A percentile compares a stretch with the other conserved stretches of the same genome.
These are phyloP conservation scores for Brachypodius melanocephalos DNA, from an alignment of 2,113 vertebrate genomes.

Conservation along the genomic window DNA sequence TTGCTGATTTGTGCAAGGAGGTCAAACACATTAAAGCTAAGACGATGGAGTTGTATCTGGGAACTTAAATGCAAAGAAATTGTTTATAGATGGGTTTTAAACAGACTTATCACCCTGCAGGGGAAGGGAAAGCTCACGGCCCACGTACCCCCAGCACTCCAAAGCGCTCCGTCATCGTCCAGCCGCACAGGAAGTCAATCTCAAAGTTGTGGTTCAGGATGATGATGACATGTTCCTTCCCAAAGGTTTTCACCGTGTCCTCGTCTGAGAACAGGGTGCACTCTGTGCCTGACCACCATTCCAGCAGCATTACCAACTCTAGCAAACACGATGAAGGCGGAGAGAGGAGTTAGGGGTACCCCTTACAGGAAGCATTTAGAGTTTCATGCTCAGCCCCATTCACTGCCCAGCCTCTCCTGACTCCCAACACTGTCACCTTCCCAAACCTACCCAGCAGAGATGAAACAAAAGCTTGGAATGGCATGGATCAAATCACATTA, in stretches of 20 bases:
- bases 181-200: constrained; percentile 97
- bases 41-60: not conserved
- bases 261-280: constrained; percentile 93
- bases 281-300: constrained; percentile 97
- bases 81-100: not conserved
- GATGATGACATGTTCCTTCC: constrained; percentile 93
- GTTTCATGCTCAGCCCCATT: not conserved
- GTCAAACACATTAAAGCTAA: not conserved
- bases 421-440: not conserved
- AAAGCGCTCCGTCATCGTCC: constrained; percentile 96
- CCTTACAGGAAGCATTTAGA: not conserved
- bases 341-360: not conserved
- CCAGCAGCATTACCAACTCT: constrained; percentile 98
- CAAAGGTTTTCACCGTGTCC: constrained; percentile 84
- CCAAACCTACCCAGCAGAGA: not conserved
- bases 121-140: not conserved
- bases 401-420: not conserved
- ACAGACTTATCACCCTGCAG: not conserved
- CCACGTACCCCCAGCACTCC: constrained; percentile 90
- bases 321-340: not conserved
- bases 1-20: not conserved
- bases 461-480: not conserved
- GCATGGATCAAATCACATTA: not conserved
- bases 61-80: not conserved
- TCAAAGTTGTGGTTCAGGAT: constrained; percentile 99